Conservation (phyloP, 2,888 invertebrate genomes). For the Melipona bicolor region DNA sequence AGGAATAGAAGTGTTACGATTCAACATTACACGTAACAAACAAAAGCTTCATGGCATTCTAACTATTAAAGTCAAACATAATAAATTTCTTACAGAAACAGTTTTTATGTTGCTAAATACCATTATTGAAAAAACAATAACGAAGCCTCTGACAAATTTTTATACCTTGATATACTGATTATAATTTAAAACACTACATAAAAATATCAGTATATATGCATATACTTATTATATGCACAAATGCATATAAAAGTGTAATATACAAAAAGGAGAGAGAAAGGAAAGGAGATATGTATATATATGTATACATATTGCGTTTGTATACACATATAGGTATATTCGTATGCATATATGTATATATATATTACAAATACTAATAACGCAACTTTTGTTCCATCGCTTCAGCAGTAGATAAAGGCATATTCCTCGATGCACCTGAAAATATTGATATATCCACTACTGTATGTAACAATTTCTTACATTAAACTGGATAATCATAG, state of each 20-base stretch:
- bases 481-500: conserved; percentile 17
- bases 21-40: conserved; percentile 25
- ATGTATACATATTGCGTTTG: conserved; percentile 9
- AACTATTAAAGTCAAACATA: not conserved
- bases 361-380: conserved; percentile 50
- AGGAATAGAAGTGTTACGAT: conserved; percentile 70
- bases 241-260: not conserved
- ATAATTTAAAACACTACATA: conserved; percentile 28
- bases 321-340: conserved; percentile 5
- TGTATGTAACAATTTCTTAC: conserved; percentile 5
- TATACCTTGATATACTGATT: conserved; percentile 22
- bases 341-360: conserved; percentile 15
- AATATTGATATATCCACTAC: conserved; percentile 39
- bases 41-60: not conserved
- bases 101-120: not conserved
- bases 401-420: conserved; percentile 23
- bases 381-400: conserved; percentile 57
- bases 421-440: conserved; percentile 51
- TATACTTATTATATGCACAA: conserved; percentile 4
- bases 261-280: not conserved
- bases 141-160: conserved; percentile 13
- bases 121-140: conserved; percentile 13
- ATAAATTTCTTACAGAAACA: conserved; percentile 27
- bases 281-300: not conserved
- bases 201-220: conserved; percentile 14